These are phyloP conservation scores for Rallus crepitans DNA, from an alignment of 2,797 vertebrate genomes.

Conservation along the genomic window DNA sequence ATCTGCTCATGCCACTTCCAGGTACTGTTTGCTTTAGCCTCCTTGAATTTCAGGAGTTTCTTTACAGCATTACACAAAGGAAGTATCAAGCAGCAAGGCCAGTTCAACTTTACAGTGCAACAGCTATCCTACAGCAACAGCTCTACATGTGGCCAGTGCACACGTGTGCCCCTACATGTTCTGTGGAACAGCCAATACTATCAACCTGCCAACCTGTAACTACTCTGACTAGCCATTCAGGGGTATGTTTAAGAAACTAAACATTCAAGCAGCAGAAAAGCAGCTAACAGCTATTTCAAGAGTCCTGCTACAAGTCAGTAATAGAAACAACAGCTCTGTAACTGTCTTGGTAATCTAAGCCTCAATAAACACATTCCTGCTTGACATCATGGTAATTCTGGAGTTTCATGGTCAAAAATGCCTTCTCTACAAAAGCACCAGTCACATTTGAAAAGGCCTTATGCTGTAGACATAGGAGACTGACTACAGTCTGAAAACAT, in stretches of 20 bases:
- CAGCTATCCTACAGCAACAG: background rate
- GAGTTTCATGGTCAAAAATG: background rate
- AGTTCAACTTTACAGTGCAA: rapidly evolving
- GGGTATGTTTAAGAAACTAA: background rate
- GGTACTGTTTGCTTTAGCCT: background rate
- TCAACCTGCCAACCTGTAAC: background rate
- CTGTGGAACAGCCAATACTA: background rate
- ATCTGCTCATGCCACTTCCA: background rate
- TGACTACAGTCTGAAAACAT: background rate
- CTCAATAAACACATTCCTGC: background rate
- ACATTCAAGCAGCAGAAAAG: background rate
- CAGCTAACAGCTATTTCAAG: background rate
- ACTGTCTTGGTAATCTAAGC: background rate
- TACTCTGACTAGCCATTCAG: background rate
- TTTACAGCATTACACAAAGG: background rate
- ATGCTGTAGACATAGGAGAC: background rate
- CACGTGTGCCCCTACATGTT: background rate
- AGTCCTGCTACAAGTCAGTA: background rate
- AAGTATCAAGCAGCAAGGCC: background rate
- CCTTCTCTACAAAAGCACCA: background rate
- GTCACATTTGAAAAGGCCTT: background rate
- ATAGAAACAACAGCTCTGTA: background rate
- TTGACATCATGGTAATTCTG: background rate
- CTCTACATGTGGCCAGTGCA: rapidly evolving
- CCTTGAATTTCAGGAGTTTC: background rate